Conservation (phyloP, 2,888 invertebrate genomes). For the Neocrepidodera transversa region DNA sequence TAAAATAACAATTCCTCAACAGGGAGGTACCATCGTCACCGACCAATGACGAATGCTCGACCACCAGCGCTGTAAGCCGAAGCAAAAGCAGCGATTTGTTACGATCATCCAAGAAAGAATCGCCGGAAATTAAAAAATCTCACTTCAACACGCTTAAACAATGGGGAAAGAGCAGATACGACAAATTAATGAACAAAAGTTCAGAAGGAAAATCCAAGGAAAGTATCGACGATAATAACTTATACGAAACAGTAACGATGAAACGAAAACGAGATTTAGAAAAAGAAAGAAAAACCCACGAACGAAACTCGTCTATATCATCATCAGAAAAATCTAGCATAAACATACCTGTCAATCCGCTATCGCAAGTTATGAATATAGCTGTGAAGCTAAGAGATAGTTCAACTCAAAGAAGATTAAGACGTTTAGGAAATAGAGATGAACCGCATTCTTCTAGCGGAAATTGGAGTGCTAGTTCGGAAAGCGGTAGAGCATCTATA, state of each 20-base stretch:
- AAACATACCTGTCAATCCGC: slow-evolving; percentile 64
- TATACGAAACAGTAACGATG: slow-evolving; percentile 72
- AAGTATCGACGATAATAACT: slow-evolving; percentile 67
- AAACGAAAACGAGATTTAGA: slow-evolving; percentile 65
- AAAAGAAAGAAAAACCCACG: slow-evolving; percentile 74
- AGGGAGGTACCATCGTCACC: slow-evolving; percentile 56
- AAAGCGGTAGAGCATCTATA: slow-evolving; percentile 84
- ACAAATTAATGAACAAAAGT: slow-evolving; percentile 75
- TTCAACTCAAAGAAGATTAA: slow-evolving; percentile 73
- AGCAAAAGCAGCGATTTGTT: slow-evolving; percentile 81
- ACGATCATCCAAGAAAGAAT: slow-evolving; percentile 64
- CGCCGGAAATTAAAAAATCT: slow-evolving; percentile 69
- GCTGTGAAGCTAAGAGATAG: slow-evolving; percentile 81
- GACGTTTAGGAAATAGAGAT: slow-evolving; percentile 74
- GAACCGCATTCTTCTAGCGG: slow-evolving; percentile 90
- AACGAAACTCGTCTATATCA: slow-evolving; percentile 76
- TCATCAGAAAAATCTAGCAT: slow-evolving; percentile 75
- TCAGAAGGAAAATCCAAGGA: slow-evolving; percentile 61
- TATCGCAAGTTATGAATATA: slow-evolving; percentile 65
- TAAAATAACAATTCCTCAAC: slow-evolving; percentile 46
- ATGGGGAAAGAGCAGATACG: slow-evolving; percentile 82
- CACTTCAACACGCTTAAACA: slow-evolving; percentile 84
- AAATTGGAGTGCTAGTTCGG: slow-evolving; percentile 94
- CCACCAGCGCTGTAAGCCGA: slow-evolving; percentile 66
- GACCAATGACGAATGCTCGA: slow-evolving; percentile 57